phyloP scores from a whole-genome alignment of 2,797 vertebrate species.

The Rhincodon typus region DNA sequence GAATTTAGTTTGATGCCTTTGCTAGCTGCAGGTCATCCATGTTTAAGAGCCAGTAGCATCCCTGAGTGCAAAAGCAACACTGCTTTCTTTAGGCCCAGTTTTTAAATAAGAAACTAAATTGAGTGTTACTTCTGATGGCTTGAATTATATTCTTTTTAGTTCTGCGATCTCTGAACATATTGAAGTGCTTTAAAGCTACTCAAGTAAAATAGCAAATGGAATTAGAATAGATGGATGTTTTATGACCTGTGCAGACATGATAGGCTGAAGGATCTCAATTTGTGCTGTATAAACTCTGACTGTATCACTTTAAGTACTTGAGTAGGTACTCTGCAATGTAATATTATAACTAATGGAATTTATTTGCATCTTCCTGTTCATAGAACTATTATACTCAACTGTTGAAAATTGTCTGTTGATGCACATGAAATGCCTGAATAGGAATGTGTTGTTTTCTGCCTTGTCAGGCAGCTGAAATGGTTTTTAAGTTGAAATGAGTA shows the following conservation, averaged over 20 bases:
- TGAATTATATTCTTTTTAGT: background rate
- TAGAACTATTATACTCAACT: background rate
- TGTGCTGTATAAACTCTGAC: too few relatives aligned
- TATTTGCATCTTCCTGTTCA: background rate
- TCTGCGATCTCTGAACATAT: background rate
- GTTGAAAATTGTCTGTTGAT: background rate
- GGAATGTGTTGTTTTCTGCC: background rate
- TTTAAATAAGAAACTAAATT: background rate
- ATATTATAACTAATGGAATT: background rate
- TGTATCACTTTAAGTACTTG: background rate
- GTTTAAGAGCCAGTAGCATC: too few relatives aligned
- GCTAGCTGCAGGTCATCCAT: too few relatives aligned
- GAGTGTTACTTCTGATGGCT: background rate
- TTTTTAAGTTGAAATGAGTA: background rate
- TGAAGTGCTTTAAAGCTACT: background rate
- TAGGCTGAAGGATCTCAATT: too few relatives aligned
- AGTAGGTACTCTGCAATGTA: background rate
- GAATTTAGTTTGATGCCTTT: too few relatives aligned
- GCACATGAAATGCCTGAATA: background rate
- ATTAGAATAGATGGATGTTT: too few relatives aligned
- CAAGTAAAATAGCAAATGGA: too few relatives aligned
- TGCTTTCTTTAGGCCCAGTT: background rate
- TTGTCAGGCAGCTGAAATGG: background rate
- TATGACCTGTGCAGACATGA: too few relatives aligned
- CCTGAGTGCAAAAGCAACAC: too few relatives aligned